Evolutionary conservation across 2,797 vertebrate species (phyloP).

Genomic region (Crocodylus rhombifer): DNA sequence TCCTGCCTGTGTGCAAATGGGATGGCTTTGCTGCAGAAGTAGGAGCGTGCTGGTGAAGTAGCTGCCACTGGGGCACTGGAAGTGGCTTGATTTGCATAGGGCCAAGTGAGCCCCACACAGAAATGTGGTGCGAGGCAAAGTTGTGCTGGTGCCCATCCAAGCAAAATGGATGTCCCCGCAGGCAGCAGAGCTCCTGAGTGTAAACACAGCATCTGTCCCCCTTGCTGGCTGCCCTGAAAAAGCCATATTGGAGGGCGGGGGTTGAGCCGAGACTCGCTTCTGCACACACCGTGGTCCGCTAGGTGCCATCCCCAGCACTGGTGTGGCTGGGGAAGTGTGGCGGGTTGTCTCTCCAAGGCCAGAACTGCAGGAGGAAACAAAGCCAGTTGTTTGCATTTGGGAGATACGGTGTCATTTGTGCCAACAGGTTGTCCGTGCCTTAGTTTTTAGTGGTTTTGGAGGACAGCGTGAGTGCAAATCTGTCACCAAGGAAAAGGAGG

Average conservation of each 20-base stretch:
- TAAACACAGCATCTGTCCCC: conserved; percentile 15
- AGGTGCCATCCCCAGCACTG: neutral
- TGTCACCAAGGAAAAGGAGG: neutral
- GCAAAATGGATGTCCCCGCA: conserved; percentile 8
- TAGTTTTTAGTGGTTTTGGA: neutral
- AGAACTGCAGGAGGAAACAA: neutral
- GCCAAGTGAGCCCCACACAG: neutral
- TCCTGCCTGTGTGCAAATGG: neutral
- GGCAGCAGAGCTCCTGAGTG: neutral
- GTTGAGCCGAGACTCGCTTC: neutral
- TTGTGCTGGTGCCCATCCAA: neutral
- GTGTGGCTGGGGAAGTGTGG: neutral
- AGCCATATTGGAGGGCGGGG: too few species aligned
- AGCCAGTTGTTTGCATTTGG: too few species aligned
- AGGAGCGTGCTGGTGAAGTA: neutral
- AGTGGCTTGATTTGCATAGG: neutral
- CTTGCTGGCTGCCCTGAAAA: neutral
- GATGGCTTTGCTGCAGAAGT: neutral
- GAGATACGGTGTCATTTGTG: neutral
- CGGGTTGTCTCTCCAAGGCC: neutral
- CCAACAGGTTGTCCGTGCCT: neutral
- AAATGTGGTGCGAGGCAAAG: neutral
- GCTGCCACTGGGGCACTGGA: neutral
- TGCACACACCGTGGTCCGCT: neutral
- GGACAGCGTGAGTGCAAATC: neutral